These are phyloP conservation scores for Epiblema foenella DNA, from an alignment of 2,888 invertebrate species.

Conservation along the genomic window DNA sequence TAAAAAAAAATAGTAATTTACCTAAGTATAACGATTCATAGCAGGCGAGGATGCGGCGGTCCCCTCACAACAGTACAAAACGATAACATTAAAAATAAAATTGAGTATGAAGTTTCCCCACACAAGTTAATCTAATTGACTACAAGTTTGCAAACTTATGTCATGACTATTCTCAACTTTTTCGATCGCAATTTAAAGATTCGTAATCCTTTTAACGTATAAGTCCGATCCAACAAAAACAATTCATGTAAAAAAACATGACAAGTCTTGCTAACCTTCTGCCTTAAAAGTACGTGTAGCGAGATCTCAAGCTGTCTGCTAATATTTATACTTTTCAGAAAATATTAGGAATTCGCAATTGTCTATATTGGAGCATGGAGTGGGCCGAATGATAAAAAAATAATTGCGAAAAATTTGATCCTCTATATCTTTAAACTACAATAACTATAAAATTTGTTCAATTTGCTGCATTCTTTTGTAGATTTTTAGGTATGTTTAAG, in stretches of 20 bases:
- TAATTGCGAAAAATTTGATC: background rate
- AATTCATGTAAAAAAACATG: background rate
- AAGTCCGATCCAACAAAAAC: slow-evolving; percentile 59
- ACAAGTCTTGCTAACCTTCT: background rate
- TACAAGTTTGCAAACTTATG: slow-evolving; percentile 17
- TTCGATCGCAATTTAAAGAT: slow-evolving; percentile 37
- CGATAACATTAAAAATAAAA: no score
- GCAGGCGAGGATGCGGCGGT: no score
- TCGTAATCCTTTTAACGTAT: slow-evolving; percentile 69
- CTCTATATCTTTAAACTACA: background rate
- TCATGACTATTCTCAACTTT: slow-evolving; percentile 21
- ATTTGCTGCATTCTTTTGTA: background rate
- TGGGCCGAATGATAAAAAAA: no score
- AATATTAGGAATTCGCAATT: no score
- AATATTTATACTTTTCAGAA: background rate
- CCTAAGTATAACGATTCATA: no score
- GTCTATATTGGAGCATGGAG: no score
- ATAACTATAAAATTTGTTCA: background rate
- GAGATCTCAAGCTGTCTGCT: background rate
- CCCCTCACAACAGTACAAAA: no score
- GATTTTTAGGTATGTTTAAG: no score
- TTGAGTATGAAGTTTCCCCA: slow-evolving; percentile 8
- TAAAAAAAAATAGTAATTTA: no score
- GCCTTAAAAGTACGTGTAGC: background rate
- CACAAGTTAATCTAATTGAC: slow-evolving; percentile 7